These are phyloP conservation scores for Himalopsyche japonica DNA, from an alignment of 2,888 invertebrate species.

Conservation along the genomic window DNA sequence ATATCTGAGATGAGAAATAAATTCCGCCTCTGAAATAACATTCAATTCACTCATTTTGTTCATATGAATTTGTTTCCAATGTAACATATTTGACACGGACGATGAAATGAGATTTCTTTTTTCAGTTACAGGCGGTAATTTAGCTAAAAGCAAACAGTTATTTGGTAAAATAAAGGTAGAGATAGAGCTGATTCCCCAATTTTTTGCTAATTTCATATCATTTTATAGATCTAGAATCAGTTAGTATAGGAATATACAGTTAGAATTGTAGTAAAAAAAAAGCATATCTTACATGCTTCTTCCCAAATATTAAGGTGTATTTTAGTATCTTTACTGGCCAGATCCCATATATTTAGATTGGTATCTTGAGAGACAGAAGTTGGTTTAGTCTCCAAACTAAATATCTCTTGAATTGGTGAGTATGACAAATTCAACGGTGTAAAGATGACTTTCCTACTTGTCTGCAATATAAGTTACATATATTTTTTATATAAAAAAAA, in stretches of 20 bases:
- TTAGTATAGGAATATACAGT: too few relatives aligned
- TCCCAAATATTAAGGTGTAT: slow-evolving; percentile 33
- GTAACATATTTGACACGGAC: slow-evolving; percentile 49
- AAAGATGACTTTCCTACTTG: not conserved
- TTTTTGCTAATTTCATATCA: too few relatives aligned
- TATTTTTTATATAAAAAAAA: too few relatives aligned
- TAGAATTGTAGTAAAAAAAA: not conserved
- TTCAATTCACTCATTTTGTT: slow-evolving; percentile 45
- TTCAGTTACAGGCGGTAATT: slow-evolving; percentile 48
- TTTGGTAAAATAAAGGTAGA: not conserved
- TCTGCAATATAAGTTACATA: not conserved
- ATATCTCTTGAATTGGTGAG: not conserved
- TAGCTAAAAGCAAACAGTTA: slow-evolving; percentile 47
- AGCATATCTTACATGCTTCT: slow-evolving; percentile 32
- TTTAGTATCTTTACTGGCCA: slow-evolving; percentile 21
- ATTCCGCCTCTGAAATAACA: slow-evolving; percentile 53
- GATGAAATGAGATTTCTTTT: slow-evolving; percentile 53
- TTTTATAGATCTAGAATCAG: too few relatives aligned
- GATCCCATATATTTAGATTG: slow-evolving; percentile 13
- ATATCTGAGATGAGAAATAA: slow-evolving; percentile 58
- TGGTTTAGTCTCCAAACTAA: not conserved
- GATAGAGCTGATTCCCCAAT: too few relatives aligned
- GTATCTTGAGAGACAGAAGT: not conserved
- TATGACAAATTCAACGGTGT: not conserved
- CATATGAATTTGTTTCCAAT: slow-evolving; percentile 51